Evolutionary conservation across 2,113 vertebrate species (phyloP).

Genomic region (Xyliphius kryptos): DNA sequence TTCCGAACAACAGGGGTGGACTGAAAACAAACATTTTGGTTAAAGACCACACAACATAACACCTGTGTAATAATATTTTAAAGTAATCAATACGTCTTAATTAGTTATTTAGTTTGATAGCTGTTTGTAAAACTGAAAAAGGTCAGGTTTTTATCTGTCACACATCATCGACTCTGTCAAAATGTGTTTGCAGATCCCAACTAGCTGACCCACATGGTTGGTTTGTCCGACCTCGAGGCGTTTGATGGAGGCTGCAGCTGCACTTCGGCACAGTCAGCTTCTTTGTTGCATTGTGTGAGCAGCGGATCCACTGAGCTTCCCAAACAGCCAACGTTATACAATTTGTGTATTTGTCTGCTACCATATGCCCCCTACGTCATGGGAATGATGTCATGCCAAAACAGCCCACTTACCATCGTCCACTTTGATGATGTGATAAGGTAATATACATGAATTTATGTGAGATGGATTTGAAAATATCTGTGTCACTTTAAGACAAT

Average conservation of each 20-base stretch:
- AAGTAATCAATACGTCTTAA: background rate
- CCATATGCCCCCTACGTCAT: conserved; percentile 17
- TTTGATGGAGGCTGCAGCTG: conserved; percentile 47
- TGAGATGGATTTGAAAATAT: too few relatives aligned
- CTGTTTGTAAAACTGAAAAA: background rate
- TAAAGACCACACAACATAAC: too few relatives aligned
- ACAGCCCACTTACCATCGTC: background rate
- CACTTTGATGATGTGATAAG: too few relatives aligned
- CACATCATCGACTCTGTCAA: background rate
- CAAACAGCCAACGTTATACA: conserved; percentile 15
- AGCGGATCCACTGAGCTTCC: conserved; percentile 57
- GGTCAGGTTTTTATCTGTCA: background rate
- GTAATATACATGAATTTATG: too few relatives aligned
- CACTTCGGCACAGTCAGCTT: conserved; percentile 51
- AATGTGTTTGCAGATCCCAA: conserved; percentile 15
- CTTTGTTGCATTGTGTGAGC: conserved; percentile 45
- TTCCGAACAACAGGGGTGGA: conserved; percentile 20
- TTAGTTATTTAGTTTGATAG: background rate
- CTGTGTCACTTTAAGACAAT: too few relatives aligned
- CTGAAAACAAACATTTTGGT: too few relatives aligned
- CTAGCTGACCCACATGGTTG: conserved; percentile 52
- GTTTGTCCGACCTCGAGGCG: conserved; percentile 46
- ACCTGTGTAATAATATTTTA: background rate
- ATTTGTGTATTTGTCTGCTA: conserved; percentile 4
- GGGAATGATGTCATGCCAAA: conserved; percentile 3